phyloP scores from a whole-genome alignment of 2,113 vertebrate species.

The Eudyptes chrysolophus region DNA sequence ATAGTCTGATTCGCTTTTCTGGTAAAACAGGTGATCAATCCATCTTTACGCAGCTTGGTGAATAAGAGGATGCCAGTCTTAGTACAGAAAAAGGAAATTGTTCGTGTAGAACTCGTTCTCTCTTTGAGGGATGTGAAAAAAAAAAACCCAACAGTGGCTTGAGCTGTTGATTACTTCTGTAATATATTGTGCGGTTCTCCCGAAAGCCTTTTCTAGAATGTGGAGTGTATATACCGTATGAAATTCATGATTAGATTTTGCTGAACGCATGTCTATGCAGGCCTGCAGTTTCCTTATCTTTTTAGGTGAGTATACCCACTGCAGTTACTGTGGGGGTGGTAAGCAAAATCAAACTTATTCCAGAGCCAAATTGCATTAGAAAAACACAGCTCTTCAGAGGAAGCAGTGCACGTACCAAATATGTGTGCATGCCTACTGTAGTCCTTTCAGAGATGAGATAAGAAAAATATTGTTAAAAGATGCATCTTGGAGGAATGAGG shows the following conservation, averaged over 20 bases:
- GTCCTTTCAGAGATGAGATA: not conserved
- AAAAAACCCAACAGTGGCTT: not conserved
- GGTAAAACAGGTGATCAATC: not conserved
- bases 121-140: not conserved
- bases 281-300: not conserved
- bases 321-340: not conserved
- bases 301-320: not conserved
- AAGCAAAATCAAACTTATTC: not conserved
- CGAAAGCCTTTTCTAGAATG: not conserved
- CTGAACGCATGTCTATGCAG: not conserved
- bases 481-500: not conserved
- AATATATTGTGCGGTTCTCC: not conserved
- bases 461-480: not conserved
- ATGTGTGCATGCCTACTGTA: fast-evolving
- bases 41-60: not conserved
- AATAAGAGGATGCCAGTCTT: no score
- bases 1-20: not conserved
- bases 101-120: not conserved
- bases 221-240: fast-evolving
- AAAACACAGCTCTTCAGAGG: not conserved
- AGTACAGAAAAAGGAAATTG: not conserved
- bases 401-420: not conserved
- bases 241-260: no score
- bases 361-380: not conserved
- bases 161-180: not conserved